phyloP scores from a whole-genome alignment of 2,888 invertebrate genomes.

The Timandra comae region DNA sequence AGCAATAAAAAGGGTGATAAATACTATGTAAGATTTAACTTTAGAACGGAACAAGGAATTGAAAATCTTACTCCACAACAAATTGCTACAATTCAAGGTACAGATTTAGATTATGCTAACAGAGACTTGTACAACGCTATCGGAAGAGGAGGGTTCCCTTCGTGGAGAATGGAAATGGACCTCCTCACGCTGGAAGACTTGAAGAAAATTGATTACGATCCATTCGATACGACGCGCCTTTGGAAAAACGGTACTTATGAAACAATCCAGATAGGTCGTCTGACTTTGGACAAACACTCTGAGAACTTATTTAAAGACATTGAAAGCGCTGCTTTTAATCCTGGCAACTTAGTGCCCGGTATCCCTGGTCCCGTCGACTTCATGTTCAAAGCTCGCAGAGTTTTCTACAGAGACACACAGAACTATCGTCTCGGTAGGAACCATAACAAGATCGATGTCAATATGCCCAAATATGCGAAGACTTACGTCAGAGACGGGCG shows the following conservation, averaged over 20 bases:
- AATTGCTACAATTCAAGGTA: slow-evolving; percentile 78
- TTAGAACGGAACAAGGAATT: slow-evolving; percentile 90
- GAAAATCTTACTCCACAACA: slow-evolving; percentile 79
- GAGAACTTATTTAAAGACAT: slow-evolving; percentile 67
- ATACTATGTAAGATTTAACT: slow-evolving; percentile 91
- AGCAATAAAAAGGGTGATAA: slow-evolving; percentile 83
- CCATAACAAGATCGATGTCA: slow-evolving; percentile 30
- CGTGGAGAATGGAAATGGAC: slow-evolving; percentile 61
- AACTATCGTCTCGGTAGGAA: slow-evolving; percentile 35
- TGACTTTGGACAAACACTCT: slow-evolving; percentile 66
- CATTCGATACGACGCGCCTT: slow-evolving; percentile 61
- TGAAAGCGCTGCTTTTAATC: slow-evolving; percentile 70
- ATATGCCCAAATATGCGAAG: slow-evolving; percentile 27
- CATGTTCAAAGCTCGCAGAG: slow-evolving; percentile 65
- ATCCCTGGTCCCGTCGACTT: slow-evolving; percentile 71
- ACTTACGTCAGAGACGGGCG: slow-evolving; percentile 32
- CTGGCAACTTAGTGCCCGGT: slow-evolving; percentile 45
- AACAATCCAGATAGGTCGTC: slow-evolving; percentile 63
- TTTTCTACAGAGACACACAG: slow-evolving; percentile 76
- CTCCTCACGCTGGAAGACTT: slow-evolving; percentile 54
- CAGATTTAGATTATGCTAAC: slow-evolving; percentile 89
- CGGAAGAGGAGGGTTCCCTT: too few species aligned
- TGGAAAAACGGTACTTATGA: slow-evolving; percentile 64
- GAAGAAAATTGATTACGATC: slow-evolving; percentile 47
- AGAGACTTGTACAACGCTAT: too few species aligned